Percentiles rank a stretch among this genome's conserved stretches.
These are phyloP conservation scores for Phyllostomus hastatus DNA, from an alignment of 2,113 vertebrate genomes.

Conservation along the genomic window DNA sequence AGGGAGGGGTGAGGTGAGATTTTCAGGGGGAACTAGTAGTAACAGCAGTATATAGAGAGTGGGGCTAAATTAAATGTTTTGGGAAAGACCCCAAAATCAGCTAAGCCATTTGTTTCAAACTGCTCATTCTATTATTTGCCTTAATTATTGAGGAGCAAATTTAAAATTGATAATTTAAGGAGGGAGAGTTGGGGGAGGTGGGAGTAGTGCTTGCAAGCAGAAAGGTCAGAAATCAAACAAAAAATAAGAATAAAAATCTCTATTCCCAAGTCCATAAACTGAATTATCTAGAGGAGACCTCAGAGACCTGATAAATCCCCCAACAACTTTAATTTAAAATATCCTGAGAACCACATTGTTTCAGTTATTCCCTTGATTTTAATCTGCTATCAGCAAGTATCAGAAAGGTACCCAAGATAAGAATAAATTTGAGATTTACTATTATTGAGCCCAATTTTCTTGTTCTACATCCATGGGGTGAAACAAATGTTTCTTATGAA, in stretches of 20 bases:
- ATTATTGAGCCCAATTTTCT: neutral
- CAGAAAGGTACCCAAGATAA: conserved; percentile 42
- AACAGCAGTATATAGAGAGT: neutral
- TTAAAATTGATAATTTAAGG: neutral
- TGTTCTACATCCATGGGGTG: neutral
- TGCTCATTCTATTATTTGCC: neutral
- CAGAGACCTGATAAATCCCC: neutral
- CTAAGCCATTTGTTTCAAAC: neutral
- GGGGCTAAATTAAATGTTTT: neutral
- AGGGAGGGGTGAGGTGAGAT: rapidly evolving
- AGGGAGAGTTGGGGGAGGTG: neutral
- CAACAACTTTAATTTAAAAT: conserved; percentile 61
- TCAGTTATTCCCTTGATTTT: conserved; percentile 22
- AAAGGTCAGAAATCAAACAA: conserved; percentile 58
- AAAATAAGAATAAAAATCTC: conserved; percentile 58
- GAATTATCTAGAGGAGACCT: conserved; percentile 33
- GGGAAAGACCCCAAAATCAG: neutral
- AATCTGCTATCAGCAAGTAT: conserved; percentile 32
- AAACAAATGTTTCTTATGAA: conserved; percentile 26
- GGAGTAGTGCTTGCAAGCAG: neutral
- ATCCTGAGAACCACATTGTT: conserved; percentile 30
- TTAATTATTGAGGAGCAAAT: neutral
- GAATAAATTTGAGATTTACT: conserved; percentile 54
- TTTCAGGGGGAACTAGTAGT: rapidly evolving
- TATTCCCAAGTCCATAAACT: conserved; percentile 15